These are phyloP conservation scores for Automeris io DNA, from an alignment of 2,888 invertebrate genomes.

Conservation along the genomic window DNA sequence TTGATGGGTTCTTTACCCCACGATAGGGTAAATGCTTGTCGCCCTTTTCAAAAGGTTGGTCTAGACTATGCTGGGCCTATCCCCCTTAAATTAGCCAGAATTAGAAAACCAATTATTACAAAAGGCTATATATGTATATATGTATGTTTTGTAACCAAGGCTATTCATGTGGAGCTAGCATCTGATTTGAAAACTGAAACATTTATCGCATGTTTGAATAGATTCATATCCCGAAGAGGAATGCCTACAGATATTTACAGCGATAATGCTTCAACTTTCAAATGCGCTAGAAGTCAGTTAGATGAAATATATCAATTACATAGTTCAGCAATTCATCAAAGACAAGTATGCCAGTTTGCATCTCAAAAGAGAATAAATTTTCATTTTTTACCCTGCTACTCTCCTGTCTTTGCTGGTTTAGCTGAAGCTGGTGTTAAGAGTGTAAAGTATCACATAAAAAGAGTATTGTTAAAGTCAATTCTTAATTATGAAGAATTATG, in stretches of 20 bases:
- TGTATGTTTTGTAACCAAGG: slow-evolving; percentile 14
- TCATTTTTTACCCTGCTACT: neutral
- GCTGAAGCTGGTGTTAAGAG: slow-evolving; percentile 6
- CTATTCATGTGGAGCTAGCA: slow-evolving; percentile 10
- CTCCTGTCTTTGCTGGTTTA: slow-evolving; percentile 1
- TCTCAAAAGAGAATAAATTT: neutral
- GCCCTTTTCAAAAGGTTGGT: slow-evolving; percentile 14
- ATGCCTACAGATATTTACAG: slow-evolving; percentile 6
- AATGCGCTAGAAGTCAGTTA: slow-evolving; percentile 7
- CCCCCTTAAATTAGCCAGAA: slow-evolving; percentile 10
- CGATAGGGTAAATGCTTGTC: slow-evolving; percentile 8
- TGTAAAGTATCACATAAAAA: slow-evolving; percentile 8
- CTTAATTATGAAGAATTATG: slow-evolving; percentile 12
- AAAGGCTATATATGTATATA: slow-evolving; percentile 13
- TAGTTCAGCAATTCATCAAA: slow-evolving; percentile 1
- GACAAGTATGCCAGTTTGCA: neutral
- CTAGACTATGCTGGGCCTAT: slow-evolving; percentile 15
- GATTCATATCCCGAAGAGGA: slow-evolving; percentile 9
- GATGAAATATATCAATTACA: slow-evolving; percentile 7
- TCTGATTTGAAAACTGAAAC: slow-evolving; percentile 6
- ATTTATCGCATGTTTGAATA: slow-evolving; percentile 7
- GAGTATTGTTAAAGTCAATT: slow-evolving; percentile 5
- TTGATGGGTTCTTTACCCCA: slow-evolving; percentile 15
- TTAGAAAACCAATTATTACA: slow-evolving; percentile 7
- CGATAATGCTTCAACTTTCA: slow-evolving; percentile 10